Evolutionary conservation across 2,888 invertebrate genomes (phyloP).

Genomic region (Chrysodeixis includens): DNA sequence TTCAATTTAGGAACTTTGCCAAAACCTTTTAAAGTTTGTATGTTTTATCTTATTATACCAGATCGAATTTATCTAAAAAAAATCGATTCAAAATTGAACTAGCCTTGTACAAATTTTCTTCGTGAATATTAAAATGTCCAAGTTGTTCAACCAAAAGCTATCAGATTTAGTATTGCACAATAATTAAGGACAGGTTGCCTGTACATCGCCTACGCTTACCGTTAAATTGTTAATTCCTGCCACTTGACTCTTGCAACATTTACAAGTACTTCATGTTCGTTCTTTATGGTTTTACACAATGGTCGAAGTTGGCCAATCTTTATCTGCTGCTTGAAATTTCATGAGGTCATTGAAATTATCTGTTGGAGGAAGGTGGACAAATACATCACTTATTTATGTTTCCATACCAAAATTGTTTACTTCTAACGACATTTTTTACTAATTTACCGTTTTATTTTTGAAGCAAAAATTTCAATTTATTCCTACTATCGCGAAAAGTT

Average conservation of each 20-base stretch:
- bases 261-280: not conserved
- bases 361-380: not conserved
- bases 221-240: conserved; percentile 41
- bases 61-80: too few species aligned
- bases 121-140: not conserved
- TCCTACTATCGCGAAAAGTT: too few species aligned
- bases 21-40: too few species aligned
- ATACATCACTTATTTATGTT: not conserved
- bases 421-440: too few species aligned
- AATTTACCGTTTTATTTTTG: too few species aligned
- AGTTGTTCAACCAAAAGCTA: conserved; percentile 23
- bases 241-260: conserved; percentile 38
- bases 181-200: conserved; percentile 40
- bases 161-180: conserved; percentile 40
- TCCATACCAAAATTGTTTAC: too few species aligned
- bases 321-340: not conserved
- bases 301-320: not conserved
- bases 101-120: not conserved
- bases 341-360: not conserved
- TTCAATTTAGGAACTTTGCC: too few species aligned
- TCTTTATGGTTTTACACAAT: conserved; percentile 6
- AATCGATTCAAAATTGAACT: too few species aligned
- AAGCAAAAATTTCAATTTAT: too few species aligned
- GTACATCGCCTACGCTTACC: conserved; percentile 47
- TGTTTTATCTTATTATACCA: too few species aligned